Conservation (phyloP, 2,797 vertebrate species). For the Syndactyla subalaris region DNA sequence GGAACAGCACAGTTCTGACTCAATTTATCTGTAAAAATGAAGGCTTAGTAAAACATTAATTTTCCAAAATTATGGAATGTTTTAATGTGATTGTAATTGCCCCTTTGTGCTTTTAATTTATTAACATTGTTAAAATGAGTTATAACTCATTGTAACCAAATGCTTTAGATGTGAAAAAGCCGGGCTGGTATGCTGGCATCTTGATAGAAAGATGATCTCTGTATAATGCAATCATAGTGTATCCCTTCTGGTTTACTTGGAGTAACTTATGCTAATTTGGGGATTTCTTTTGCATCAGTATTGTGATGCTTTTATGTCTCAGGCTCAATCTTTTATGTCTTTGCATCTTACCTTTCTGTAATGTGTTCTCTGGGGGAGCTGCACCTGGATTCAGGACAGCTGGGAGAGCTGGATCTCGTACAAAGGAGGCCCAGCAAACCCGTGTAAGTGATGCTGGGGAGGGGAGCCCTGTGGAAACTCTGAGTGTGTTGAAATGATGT, state of each 20-base stretch:
- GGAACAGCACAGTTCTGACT: slow-evolving; percentile 28
- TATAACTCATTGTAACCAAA: slow-evolving; percentile 47
- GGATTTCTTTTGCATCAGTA: not conserved
- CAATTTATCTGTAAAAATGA: slow-evolving; percentile 62
- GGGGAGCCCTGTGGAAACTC: not conserved
- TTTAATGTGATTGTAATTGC: slow-evolving; percentile 70
- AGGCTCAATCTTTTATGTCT: not conserved
- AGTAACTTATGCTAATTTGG: not conserved
- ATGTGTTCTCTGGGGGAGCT: not conserved
- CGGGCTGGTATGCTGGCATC: slow-evolving; percentile 12
- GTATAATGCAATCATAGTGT: not conserved
- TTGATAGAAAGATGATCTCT: not conserved
- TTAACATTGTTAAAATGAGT: slow-evolving; percentile 44
- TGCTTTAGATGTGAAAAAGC: slow-evolving; percentile 41
- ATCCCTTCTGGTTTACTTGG: not conserved
- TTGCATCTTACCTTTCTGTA: not conserved
- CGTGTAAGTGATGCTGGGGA: fast-evolving
- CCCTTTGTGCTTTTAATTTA: slow-evolving; percentile 69
- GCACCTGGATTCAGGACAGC: not conserved
- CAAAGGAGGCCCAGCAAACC: not conserved
- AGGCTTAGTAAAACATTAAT: slow-evolving; percentile 61
- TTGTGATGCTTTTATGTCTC: not conserved
- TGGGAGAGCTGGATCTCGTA: not conserved
- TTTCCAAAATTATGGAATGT: slow-evolving; percentile 63
- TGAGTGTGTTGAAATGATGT: not conserved